Conservation (phyloP, 2,113 vertebrate species). For the Monarcha castaneiventris region DNA sequence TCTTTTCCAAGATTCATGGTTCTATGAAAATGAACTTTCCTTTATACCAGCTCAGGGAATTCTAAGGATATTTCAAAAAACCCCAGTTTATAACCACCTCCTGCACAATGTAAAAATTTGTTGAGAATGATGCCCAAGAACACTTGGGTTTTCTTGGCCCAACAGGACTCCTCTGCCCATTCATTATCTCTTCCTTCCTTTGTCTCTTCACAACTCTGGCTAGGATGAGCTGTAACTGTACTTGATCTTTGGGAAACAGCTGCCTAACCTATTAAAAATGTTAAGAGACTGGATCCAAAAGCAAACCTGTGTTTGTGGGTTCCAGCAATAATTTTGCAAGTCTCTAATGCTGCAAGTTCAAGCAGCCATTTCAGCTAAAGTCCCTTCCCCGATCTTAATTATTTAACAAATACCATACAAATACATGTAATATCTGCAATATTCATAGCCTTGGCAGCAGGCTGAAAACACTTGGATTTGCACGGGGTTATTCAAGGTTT, state of each 20-base stretch:
- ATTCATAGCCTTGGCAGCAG: not conserved
- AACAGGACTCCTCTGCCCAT: not conserved
- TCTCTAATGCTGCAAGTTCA: not conserved
- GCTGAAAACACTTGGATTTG: not conserved
- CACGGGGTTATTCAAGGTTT: not conserved
- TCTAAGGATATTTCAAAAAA: not conserved
- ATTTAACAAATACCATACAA: constrained; percentile 28
- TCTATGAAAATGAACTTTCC: not conserved
- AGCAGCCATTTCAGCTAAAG: constrained; percentile 1
- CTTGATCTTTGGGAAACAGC: not conserved
- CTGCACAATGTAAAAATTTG: not conserved
- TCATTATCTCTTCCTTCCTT: not conserved
- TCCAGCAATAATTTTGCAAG: not conserved
- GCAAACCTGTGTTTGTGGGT: not conserved
- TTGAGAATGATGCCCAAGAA: not conserved
- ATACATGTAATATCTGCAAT: constrained; percentile 29
- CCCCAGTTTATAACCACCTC: rapidly evolving
- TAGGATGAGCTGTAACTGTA: not conserved
- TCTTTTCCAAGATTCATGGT: not conserved
- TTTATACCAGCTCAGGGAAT: not conserved
- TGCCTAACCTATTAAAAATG: not conserved
- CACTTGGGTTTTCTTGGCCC: not conserved
- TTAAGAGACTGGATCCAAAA: not conserved
- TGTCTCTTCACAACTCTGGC: not conserved
- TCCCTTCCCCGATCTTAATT: constrained; percentile 1